phyloP scores from a whole-genome alignment of 1,140 invertebrate genomes.

The Globodera ellingtonae region DNA sequence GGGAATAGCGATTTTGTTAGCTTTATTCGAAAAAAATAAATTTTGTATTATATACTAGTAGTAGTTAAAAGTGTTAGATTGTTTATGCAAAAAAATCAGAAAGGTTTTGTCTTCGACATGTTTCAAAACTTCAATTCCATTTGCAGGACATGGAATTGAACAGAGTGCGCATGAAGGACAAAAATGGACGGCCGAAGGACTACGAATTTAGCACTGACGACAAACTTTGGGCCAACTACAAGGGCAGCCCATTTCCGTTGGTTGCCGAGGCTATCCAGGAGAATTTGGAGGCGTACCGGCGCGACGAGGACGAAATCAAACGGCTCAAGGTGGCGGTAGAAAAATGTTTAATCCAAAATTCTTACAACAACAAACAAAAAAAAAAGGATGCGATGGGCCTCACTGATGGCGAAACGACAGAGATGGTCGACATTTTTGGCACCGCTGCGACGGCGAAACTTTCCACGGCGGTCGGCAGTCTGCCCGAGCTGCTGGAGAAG shows the following conservation, averaged over 20 bases:
- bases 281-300: constrained; percentile 89
- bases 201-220: constrained; percentile 91
- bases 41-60: no score
- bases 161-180: constrained; percentile 79
- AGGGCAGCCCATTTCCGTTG: constrained; percentile 84
- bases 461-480: constrained; percentile 79
- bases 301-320: constrained; percentile 93
- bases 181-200: constrained; percentile 73
- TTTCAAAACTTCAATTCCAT: background rate
- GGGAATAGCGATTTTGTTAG: no score
- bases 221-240: constrained; percentile 57
- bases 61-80: no score
- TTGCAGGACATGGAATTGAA: constrained; percentile 81
- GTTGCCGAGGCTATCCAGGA: constrained; percentile 98
- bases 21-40: no score
- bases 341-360: background rate
- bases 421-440: constrained; percentile 45
- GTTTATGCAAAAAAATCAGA: no score
- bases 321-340: constrained; percentile 74
- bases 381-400: constrained; percentile 22
- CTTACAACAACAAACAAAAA: background rate
- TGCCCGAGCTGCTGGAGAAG: constrained; percentile 93
- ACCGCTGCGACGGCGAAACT: constrained; percentile 87
- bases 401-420: background rate
- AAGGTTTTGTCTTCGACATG: no score